phyloP scores from a whole-genome alignment of 1,140 invertebrate species.

The Apis cerana region DNA sequence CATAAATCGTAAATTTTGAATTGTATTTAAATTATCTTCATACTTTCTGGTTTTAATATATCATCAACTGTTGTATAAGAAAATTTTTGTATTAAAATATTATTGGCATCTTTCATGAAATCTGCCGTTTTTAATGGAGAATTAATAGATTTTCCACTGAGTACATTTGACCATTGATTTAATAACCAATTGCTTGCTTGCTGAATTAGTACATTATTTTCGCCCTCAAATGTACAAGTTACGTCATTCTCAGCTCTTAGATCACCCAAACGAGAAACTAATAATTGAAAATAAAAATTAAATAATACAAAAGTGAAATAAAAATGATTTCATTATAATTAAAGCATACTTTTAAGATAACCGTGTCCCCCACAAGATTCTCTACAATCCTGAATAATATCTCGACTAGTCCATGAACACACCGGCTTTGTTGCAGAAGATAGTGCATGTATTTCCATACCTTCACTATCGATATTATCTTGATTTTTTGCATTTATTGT shows the following conservation, averaged over 20 bases:
- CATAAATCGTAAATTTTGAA: neutral
- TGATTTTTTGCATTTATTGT: conserved; percentile 54
- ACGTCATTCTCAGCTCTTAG: conserved; percentile 94
- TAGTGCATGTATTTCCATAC: conserved; percentile 93
- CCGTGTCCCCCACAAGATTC: conserved; percentile 95
- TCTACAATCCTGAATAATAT: conserved; percentile 94
- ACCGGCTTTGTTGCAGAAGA: conserved; percentile 94
- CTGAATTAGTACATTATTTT: conserved; percentile 97
- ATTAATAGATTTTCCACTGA: conserved; percentile 76
- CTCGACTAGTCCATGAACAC: conserved; percentile 90
- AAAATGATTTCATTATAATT: neutral
- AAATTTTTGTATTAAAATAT: conserved; percentile 82
- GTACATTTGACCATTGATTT: conserved; percentile 83
- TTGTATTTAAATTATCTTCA: conserved; percentile 69
- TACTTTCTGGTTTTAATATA: conserved; percentile 82
- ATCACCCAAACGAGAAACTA: conserved; percentile 90
- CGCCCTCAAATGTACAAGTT: conserved; percentile 97
- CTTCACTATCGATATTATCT: conserved; percentile 68
- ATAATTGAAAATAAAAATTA: conserved; percentile 5
- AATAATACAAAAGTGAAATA: neutral
- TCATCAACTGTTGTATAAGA: conserved; percentile 75
- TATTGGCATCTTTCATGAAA: conserved; percentile 82
- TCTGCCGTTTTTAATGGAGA: conserved; percentile 85
- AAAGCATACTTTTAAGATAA: conserved; percentile 85
- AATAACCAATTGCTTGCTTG: conserved; percentile 96